A percentile compares a stretch with the other conserved stretches of the same genome.
phyloP scores from a whole-genome alignment of 2,797 vertebrate species.

The Artibeus lituratus region DNA sequence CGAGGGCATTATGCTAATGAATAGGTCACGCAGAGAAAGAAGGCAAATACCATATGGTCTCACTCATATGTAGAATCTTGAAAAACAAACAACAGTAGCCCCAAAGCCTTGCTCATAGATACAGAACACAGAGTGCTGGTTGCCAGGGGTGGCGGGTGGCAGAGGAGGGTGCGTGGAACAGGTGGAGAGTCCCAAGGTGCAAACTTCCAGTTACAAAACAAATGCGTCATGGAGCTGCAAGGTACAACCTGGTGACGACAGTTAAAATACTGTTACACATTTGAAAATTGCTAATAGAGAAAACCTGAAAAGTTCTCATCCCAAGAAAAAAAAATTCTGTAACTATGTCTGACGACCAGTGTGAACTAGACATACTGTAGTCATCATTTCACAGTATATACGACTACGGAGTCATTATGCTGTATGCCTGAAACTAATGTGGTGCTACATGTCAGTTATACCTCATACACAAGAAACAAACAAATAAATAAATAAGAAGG shows the following conservation, averaged over 20 bases:
- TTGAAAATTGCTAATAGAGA: not conserved
- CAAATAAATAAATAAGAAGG: not conserved
- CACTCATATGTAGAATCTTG: not conserved
- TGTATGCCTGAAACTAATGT: not conserved
- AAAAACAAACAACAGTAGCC: not conserved
- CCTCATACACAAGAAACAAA: not conserved
- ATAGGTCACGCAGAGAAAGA: not conserved
- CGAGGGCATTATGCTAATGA: not conserved
- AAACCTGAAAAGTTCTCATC: not conserved
- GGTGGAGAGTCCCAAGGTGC: not conserved
- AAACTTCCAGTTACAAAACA: not conserved
- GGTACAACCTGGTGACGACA: not conserved
- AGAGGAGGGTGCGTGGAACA: not conserved
- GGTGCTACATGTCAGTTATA: not conserved
- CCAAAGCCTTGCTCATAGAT: not conserved
- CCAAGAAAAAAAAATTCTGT: not conserved
- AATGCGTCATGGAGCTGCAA: not conserved
- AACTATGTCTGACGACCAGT: not conserved
- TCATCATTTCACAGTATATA: not conserved
- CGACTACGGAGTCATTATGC: not conserved
- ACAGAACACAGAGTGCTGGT: no score
- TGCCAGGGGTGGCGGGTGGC: not conserved
- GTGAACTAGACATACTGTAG: not conserved
- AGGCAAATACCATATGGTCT: not conserved
- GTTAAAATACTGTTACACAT: not conserved